Conservation (phyloP, 2,888 invertebrate species). For the Zaprionus bogoriensis region DNA sequence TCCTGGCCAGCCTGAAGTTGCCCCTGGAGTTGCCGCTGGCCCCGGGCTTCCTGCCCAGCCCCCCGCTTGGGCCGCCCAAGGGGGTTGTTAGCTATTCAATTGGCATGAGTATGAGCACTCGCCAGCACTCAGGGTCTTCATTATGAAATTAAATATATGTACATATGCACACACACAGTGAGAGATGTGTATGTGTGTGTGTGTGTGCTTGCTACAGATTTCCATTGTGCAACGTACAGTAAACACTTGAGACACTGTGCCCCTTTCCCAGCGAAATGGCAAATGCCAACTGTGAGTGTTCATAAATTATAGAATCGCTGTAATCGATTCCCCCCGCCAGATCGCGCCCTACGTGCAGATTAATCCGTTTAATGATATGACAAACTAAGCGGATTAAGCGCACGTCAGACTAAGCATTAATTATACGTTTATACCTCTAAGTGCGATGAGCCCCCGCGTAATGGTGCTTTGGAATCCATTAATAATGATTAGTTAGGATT, state of each 20-base stretch:
- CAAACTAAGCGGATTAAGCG: slow-evolving; percentile 2
- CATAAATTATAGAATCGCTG: slow-evolving; percentile 14
- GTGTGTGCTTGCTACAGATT: slow-evolving; percentile 14
- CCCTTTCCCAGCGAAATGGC: slow-evolving; percentile 14
- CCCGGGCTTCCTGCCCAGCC: not conserved
- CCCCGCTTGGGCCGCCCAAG: not conserved
- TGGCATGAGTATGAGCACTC: slow-evolving; percentile 39
- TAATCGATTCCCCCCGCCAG: slow-evolving; percentile 7
- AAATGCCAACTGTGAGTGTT: slow-evolving; percentile 5
- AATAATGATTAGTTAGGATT: not conserved
- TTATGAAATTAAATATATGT: slow-evolving; percentile 67
- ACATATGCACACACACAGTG: slow-evolving; percentile 13
- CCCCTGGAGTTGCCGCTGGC: not conserved
- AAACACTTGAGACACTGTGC: slow-evolving; percentile 59
- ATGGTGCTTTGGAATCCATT: not conserved
- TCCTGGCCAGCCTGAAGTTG: slow-evolving; percentile 36
- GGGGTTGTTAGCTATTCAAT: slow-evolving; percentile 49
- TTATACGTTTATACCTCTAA: not conserved
- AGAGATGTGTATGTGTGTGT: not conserved
- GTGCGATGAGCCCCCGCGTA: not conserved
- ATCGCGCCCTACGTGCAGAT: not conserved
- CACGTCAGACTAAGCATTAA: not conserved
- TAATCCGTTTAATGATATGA: slow-evolving; percentile 9
- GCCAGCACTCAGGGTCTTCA: slow-evolving; percentile 57
- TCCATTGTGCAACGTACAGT: slow-evolving; percentile 40